Evolutionary conservation across 2,888 invertebrate genomes (phyloP).

Genomic region (Drosophila buzzatii): DNA sequence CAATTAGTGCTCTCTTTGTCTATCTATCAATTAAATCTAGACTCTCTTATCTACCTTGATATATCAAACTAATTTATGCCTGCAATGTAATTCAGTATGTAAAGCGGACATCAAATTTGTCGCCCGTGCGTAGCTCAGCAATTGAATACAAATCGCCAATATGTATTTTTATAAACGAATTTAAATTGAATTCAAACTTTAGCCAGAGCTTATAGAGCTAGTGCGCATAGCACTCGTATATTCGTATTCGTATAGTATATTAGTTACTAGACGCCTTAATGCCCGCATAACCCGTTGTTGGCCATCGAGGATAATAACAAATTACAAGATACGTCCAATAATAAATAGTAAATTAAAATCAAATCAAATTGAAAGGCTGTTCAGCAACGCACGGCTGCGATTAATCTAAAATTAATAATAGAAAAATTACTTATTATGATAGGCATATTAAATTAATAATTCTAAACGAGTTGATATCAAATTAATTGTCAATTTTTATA

Average conservation of each 20-base stretch:
- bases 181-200: constrained; percentile 25
- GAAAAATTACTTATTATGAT: constrained; percentile 24
- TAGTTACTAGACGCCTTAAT: constrained; percentile 50
- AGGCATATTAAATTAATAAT: constrained; percentile 28
- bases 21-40: constrained; percentile 7
- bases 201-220: constrained; percentile 58
- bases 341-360: constrained; percentile 32
- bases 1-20: constrained; percentile 47
- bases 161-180: constrained; percentile 48
- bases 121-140: constrained; percentile 53
- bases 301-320: constrained; percentile 31
- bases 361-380: constrained; percentile 46
- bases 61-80: constrained; percentile 33
- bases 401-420: constrained; percentile 9
- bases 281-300: constrained; percentile 25
- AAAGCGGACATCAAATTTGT: constrained; percentile 22
- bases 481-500: constrained; percentile 70
- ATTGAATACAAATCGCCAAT: constrained; percentile 14
- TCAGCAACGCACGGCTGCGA: constrained; percentile 45
- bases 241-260: constrained; percentile 27
- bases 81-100: constrained; percentile 47
- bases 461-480: constrained; percentile 70
- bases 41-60: constrained; percentile 2
- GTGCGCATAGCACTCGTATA: constrained; percentile 35
- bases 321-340: constrained; percentile 58